Evolutionary conservation across 1,140 invertebrate species (phyloP), one percentile per base, ranked within the genome.

Genomic region (Drosophila pseudoananassae): DNA sequence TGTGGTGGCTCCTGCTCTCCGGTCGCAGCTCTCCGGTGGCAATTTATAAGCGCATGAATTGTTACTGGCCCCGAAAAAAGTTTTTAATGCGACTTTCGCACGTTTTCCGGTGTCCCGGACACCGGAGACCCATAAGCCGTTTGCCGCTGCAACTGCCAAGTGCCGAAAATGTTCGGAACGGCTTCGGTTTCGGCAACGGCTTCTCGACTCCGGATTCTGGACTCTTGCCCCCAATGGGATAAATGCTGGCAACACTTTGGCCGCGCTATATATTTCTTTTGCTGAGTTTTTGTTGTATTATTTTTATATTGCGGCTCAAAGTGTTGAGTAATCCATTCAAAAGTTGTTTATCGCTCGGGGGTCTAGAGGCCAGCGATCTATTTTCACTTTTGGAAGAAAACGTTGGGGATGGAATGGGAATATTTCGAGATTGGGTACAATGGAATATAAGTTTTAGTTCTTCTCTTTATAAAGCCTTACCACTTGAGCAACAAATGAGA

Each of bases 1-100:
- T 43, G 51, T 56, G 15, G 33, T 43, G 52, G 29, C 47, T 45
- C 31, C 47, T 17, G 56, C 58, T 60, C 15, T 52, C 33, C 33
- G 33, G 33, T 36, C 33, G n/a, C 45, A 8, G 47, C 58, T 59
- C 69, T 68, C 71, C 68, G 54, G 61, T 73, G 78, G 79, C 73
- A 77, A 81, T 83, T 84, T 83, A 84, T 83, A 83, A 78, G 79
- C 80, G 64, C 71, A 76, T 83, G 80, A 79, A 83, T 83, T 76
- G 75, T 69, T 79, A 64, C 65, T 43, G 64, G 40, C 40, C 82
- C 55, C 76, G 63, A 70, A 83, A 82, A 78, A 83, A 78, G 70
- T 83, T 83, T 84, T 83, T 79, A 83, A 83, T 78, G 70, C 59
- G 49, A 69, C 64, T 70, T 83, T 83, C 80, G 78, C 75, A 83